Evolutionary conservation across 2,888 invertebrate genomes (phyloP).

Genomic region (Hyles lineata): DNA sequence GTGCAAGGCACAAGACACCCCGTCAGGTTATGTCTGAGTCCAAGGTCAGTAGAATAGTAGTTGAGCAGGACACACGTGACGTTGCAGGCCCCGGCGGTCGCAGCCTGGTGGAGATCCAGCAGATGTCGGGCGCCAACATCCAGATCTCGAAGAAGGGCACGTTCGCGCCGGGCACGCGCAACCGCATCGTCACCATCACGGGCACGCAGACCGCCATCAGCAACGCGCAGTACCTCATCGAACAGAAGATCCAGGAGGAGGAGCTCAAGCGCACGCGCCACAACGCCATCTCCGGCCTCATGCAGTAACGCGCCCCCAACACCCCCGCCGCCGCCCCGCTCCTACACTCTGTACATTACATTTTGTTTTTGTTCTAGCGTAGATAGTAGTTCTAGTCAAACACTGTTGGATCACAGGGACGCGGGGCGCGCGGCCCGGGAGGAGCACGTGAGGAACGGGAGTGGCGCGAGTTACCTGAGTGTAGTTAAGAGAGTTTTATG

Average conservation of each 20-base stretch:
- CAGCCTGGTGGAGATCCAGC: conserved; percentile 98
- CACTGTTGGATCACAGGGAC: conserved; percentile 49
- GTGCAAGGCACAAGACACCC: too few relatives aligned
- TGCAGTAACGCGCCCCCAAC: conserved; percentile 83
- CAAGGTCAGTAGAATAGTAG: too few relatives aligned
- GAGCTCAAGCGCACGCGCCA: conserved; percentile 97
- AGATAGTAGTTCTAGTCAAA: conserved; percentile 55
- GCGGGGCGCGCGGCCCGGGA: conserved; percentile 39
- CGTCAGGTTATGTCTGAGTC: too few relatives aligned
- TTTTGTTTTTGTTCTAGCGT: conserved; percentile 43
- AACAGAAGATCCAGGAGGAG: conserved; percentile 98
- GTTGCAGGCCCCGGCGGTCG: conserved; percentile 94
- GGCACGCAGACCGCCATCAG: conserved; percentile 95
- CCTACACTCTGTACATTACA: conserved; percentile 22
- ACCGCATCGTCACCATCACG: conserved; percentile 98
- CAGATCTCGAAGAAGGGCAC: conserved; percentile 99
- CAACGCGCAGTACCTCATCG: conserved; percentile 97
- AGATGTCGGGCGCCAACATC: conserved; percentile 98
- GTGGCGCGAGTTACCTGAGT: conserved; percentile 71
- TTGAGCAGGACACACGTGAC: not conserved
- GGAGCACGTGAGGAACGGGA: conserved; percentile 31
- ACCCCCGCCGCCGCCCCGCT: conserved; percentile 5
- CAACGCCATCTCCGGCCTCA: conserved; percentile 90
- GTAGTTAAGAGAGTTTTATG: conserved; percentile 61
- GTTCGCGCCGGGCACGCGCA: conserved; percentile 98